phyloP scores from a whole-genome alignment of 2,113 vertebrate genomes.

The Oceanites oceanicus region DNA sequence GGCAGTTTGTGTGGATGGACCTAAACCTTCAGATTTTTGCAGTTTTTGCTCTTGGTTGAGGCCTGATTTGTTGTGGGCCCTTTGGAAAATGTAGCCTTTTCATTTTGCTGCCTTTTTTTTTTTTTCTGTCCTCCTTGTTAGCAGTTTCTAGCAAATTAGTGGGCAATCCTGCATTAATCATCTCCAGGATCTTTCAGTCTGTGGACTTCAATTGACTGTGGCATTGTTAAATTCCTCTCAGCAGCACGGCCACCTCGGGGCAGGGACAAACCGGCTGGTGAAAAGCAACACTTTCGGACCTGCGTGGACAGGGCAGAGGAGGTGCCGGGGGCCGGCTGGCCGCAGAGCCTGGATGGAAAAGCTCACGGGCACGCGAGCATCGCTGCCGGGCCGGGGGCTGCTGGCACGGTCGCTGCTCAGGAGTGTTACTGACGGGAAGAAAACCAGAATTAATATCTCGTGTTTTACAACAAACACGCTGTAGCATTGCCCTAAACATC shows the following conservation, averaged over 20 bases:
- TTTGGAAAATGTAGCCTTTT: not conserved
- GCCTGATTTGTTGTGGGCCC: not conserved
- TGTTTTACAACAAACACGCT: conserved; percentile 43
- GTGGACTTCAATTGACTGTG: not conserved
- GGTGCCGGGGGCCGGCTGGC: not conserved
- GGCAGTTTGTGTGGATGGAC: not conserved
- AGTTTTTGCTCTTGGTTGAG: not conserved
- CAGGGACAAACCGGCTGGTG: not conserved
- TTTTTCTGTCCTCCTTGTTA: not conserved
- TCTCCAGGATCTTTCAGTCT: not conserved
- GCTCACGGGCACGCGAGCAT: rapidly evolving
- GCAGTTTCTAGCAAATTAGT: not conserved
- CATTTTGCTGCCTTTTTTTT: not conserved
- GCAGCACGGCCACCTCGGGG: not conserved
- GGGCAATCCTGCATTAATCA: not conserved
- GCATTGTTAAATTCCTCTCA: not conserved
- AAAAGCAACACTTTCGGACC: not conserved
- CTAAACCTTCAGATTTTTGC: not conserved
- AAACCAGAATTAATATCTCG: not conserved
- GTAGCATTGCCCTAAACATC: conserved; percentile 32
- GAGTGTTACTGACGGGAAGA: not conserved
- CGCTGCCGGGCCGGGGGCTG: not conserved
- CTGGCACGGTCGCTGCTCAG: not conserved
- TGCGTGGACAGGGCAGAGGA: not conserved
- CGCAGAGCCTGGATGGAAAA: not conserved